Evolutionary conservation across 2,797 vertebrate genomes (phyloP), one percentile per base, ranked within the genome.

Genomic region (Chrosomus eos): DNA sequence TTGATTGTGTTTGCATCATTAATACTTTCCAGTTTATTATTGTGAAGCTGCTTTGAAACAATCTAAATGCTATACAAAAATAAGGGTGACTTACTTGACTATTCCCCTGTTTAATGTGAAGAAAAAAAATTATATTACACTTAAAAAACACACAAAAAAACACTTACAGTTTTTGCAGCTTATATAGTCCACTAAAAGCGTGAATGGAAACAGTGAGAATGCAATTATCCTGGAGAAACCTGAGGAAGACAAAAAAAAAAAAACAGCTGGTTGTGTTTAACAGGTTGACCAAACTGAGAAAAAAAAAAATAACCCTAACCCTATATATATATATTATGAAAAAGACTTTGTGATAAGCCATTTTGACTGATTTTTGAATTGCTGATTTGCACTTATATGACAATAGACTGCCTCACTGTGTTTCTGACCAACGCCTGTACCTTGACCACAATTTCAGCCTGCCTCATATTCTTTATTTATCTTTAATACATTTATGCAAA

Each of bases 161-260:
- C 26, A 93, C 92, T 94, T 75, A 93, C 91, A 94, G 66, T 90
- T 93, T 93, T 81, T 93, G 90, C 31, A 94, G 90, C 43, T 91
- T 92, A 73, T 88, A 83, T 81, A 94, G 86, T 87, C 93, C 92
- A 83, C 66, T 88, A 88, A 95, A 94, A 38, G 92, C 90, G 77
- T 85, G 90, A 73, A 87, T 91, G 78, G 92, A 94, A 78, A 94
- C 84, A 26, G 81, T 88, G 89, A 40, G 87, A 73, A 95, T 91
- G 79, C 89, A 93, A 43, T 93, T 93, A 77, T 93, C 73, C 74
- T 95, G 93, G 73, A 95, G 93, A 89, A 94, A 94, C 80, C 91
- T 87, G 45, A 43, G 72, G 58, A 28, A 66, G 45, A 85, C 18
- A 70, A 73, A 43, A 7, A 60, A 43, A 53, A 66, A 16, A 74